phyloP scores from a whole-genome alignment of 2,797 vertebrate genomes.

The Melopsittacus undulatus region DNA sequence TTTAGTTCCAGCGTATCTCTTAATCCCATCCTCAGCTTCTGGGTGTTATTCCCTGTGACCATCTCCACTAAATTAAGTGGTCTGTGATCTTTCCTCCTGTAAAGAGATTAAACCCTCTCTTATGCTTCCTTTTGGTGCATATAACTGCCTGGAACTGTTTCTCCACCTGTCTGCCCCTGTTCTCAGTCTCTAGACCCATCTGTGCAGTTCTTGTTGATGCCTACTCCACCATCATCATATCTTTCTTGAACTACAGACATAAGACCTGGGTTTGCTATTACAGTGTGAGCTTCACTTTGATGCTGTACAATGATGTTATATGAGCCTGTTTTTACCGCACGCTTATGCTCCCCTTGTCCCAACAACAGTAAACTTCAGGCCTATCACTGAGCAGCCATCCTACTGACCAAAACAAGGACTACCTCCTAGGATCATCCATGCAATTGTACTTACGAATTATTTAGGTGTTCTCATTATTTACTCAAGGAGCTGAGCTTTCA shows the following conservation, averaged over 20 bases:
- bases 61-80: neutral
- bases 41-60: neutral
- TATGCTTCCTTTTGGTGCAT: neutral
- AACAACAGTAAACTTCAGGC: neutral
- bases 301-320: neutral
- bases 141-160: neutral
- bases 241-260: neutral
- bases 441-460: fast-evolving
- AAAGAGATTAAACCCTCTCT: neutral
- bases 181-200: neutral
- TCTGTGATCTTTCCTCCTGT: neutral
- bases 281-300: neutral
- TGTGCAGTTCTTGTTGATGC: neutral
- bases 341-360: neutral
- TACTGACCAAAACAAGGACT: neutral
- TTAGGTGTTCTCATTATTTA: neutral
- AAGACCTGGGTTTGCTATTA: neutral
- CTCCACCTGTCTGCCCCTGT: neutral
- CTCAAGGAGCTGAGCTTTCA: neutral
- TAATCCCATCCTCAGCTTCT: neutral
- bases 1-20: neutral
- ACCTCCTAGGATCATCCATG: neutral
- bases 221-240: fast-evolving
- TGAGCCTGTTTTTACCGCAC: neutral
- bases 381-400: neutral